Base-by-base conservation (phyloP, 2,797 vertebrate genomes). In the Oophaga sylvatica region DNA sequence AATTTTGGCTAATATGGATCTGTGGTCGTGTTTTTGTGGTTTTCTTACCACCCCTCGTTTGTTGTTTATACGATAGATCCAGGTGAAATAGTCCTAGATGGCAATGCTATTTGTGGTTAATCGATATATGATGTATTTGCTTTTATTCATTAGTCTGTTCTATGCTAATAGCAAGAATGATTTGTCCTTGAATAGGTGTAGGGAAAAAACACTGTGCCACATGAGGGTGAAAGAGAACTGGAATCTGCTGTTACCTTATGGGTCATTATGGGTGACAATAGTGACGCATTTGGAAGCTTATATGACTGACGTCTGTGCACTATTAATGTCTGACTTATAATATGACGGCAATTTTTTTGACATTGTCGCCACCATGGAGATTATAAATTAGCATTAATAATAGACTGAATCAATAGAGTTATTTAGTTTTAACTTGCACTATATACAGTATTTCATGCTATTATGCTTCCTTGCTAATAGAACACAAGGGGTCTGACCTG, bases 171-270 rank as follows among this genome's bases (percentile, higher is more conserved):
- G 71, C 26, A 76, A 59, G 20, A 71, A 83, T 83, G 31, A 82
- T 70, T 83, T 68, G 65, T 83, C 67, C 81, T 71, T 71, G 81
- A 83, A 17, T 57, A 53, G 22, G 79, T 41, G 48, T 67, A 9
- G 67, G 56, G 22, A 83, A 83, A 83, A 73, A 83, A 3, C 22
- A 35, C 1, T 71, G 67, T 70, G 68, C 59, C 53, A 83, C 17
- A 71, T 20, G 19, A 83, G 67, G 57, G 16, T 8, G 29, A 71
- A 35, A 70, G 65, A 29, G 10, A 70, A 22, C 81, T 57, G 65
- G 10, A 20, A 82, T 70, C 81, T 41, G 20, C 56, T 59, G 68
- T 83, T 19, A 83, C 31, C 78, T 71, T 16, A 19, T 68, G 62
- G 22, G 80, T 82, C 63, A 68, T 68, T 68, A n/a, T 67, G 67